Percentiles rank a stretch among this genome's conserved stretches.
Conservation (phyloP, 2,888 invertebrate species). For the Norana najaformis region DNA sequence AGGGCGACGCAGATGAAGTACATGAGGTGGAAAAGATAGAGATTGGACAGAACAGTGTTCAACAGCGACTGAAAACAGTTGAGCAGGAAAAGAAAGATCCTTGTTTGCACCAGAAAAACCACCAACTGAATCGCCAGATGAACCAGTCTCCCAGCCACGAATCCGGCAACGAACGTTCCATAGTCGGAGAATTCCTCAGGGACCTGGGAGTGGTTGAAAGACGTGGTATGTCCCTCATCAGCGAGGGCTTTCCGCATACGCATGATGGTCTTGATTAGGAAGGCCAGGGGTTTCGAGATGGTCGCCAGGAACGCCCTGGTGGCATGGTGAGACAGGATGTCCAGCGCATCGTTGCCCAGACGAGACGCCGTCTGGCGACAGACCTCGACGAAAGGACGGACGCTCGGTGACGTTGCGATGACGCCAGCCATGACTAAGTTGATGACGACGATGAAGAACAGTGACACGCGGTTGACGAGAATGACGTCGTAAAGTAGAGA, state of each 20-base stretch:
- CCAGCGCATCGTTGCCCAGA: neutral
- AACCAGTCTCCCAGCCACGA: neutral
- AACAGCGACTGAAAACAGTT: neutral
- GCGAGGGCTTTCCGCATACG: neutral
- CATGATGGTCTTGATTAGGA: neutral
- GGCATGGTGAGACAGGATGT: neutral
- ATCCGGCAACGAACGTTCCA: neutral
- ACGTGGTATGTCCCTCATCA: neutral
- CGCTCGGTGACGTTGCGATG: neutral
- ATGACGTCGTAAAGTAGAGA: constrained; percentile 47
- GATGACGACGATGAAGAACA: neutral
- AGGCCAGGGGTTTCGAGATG: neutral
- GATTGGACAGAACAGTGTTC: neutral
- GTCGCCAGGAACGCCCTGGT: neutral
- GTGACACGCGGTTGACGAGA: constrained; percentile 25
- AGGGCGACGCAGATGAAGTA: neutral
- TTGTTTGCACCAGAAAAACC: neutral
- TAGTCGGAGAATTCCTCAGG: neutral
- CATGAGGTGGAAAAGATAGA: neutral
- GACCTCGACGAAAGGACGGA: constrained; percentile 1
- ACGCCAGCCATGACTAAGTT: neutral
- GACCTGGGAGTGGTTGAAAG: neutral
- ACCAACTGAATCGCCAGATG: neutral
- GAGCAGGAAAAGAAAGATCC: neutral
- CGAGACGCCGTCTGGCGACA: neutral